A percentile compares a stretch with the other conserved stretches of the same genome.
These are phyloP conservation scores for Sylvia atricapilla DNA, from an alignment of 2,113 vertebrate species.

Conservation along the genomic window DNA sequence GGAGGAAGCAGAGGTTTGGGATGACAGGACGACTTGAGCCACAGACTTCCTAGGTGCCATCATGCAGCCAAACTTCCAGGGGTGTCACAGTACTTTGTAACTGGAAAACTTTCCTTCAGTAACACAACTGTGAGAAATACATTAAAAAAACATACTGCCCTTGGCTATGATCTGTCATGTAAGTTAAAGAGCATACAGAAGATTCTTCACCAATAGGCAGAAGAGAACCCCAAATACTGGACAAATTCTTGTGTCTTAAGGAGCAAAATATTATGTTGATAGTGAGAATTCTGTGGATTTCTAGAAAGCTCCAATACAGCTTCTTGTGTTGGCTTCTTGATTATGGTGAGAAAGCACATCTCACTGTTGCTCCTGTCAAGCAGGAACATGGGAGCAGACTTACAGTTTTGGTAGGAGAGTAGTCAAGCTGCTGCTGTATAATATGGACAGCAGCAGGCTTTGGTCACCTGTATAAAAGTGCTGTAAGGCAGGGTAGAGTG, in stretches of 20 bases:
- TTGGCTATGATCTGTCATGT: rapidly evolving
- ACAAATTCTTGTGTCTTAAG: not conserved
- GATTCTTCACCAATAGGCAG: not conserved
- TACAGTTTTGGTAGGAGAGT: not conserved
- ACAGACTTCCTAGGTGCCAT: not conserved
- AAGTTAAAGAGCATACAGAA: not conserved
- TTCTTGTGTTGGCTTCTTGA: not conserved
- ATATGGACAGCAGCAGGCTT: not conserved
- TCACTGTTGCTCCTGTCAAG: not conserved
- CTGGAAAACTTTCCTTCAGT: rapidly evolving
- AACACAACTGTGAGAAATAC: not conserved
- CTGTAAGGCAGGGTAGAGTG: not conserved
- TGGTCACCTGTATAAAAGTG: not conserved
- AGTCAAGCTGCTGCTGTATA: not conserved
- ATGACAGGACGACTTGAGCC: not conserved
- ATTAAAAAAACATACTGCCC: not conserved
- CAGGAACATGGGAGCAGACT: not conserved
- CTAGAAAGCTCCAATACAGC: not conserved
- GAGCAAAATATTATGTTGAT: not conserved
- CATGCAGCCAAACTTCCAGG: not conserved
- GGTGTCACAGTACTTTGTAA: not conserved
- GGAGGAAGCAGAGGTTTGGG: not conserved
- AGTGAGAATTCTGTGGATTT: not conserved
- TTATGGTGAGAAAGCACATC: not conserved
- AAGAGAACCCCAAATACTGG: not conserved